Base-by-base conservation (phyloP, 2,113 vertebrate genomes). In the Corvus cornix region DNA sequence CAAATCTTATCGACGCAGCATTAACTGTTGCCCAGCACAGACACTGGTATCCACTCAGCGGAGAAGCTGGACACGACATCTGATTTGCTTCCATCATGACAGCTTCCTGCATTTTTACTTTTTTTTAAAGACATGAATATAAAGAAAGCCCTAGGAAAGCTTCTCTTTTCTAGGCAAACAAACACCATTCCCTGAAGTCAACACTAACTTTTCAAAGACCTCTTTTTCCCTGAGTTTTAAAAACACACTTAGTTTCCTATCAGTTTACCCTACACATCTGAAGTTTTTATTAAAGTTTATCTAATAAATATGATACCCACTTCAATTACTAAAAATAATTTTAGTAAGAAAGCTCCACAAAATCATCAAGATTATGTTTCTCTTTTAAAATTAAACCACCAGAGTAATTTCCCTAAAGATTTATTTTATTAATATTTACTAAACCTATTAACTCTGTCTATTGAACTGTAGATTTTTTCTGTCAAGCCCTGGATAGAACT, bases 371-470 rank as follows among this genome's bases (percentile, higher is more conserved):
- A 97, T 97, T 78, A 79, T 51, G 33, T 95, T 95, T 81, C 89
- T 66, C 88, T 41, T 68, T 86, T 33, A 52, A 94, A 96, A 96
- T 95, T 95, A 90, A 97, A 91, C 44, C 55, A 87, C 53, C 10
- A 48, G 46, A 89, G 69, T 89, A 3, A 96, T 96, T 96, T 96
- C 96, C 93, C 90, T 84, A 10, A 88, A 97, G 94, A 89, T 80
- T 94, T 90, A 75, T 93, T 95, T 95, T 93, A 94, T 94, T 96
- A 97, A 93, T 94, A 92, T 97, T 97, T 90, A 95, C 87, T 92
- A 96, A 97, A 84, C 51, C 87, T 89, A 91, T 95, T 97, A 97
- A 86, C 62, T 89, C 68, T 87, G 48, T 69, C 90, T 83, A 48
- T 24, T 93, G 72, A 97, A 76, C n/a, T 90, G 43, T 10, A 69